Evolutionary conservation across 2,888 invertebrate genomes (phyloP).

Genomic region (Chymomyza fuscimana): DNA sequence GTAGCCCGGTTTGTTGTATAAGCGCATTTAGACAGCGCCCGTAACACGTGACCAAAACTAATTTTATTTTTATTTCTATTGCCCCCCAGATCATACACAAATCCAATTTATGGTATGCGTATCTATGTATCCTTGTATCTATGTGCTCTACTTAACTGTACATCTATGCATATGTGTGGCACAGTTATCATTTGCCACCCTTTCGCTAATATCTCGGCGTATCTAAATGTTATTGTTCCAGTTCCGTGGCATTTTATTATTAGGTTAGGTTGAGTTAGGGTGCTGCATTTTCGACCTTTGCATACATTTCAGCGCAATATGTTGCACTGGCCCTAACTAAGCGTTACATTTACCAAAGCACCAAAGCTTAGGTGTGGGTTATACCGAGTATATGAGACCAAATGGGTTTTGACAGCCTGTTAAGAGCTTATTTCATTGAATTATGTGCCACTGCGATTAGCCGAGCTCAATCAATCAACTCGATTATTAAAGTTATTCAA

Average conservation of each 20-base stretch:
- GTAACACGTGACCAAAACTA: constrained; percentile 79
- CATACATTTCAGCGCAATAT: constrained; percentile 68
- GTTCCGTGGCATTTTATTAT: constrained; percentile 16
- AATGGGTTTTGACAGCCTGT: constrained; percentile 41
- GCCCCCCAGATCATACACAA: constrained; percentile 32
- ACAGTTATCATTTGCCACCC: constrained; percentile 56
- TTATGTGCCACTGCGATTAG: neutral
- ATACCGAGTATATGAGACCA: constrained; percentile 20
- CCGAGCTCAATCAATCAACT: neutral
- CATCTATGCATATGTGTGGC: constrained; percentile 7
- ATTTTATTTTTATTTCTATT: constrained; percentile 78
- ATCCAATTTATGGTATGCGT: constrained; percentile 44
- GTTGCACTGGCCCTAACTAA: constrained; percentile 60
- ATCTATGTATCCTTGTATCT: neutral
- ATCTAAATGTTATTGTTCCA: constrained; percentile 42
- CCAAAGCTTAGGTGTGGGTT: constrained; percentile 23
- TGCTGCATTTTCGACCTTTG: constrained; percentile 37
- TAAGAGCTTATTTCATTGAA: constrained; percentile 16
- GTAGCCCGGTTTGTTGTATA: constrained; percentile 46
- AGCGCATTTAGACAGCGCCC: constrained; percentile 65
- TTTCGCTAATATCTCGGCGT: constrained; percentile 58
- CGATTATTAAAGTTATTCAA: neutral
- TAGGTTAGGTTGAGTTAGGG: neutral
- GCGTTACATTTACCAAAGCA: constrained; percentile 67
- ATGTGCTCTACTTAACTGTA: constrained; percentile 42